Conservation (phyloP, 2,888 invertebrate species). For the Lycophotia porphyrea region DNA sequence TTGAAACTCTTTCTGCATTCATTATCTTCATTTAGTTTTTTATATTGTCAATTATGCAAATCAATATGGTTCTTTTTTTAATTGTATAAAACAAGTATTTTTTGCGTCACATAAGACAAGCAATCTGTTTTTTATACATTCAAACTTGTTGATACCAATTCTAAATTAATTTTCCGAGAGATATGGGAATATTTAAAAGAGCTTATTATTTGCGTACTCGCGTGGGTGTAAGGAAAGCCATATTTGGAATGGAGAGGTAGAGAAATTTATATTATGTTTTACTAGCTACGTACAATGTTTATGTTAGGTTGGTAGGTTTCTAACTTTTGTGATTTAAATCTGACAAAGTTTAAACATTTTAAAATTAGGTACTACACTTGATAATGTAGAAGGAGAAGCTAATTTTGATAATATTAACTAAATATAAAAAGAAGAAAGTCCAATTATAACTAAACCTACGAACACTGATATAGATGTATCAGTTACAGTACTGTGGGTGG, state of each 20-base stretch:
- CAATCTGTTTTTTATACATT: constrained; percentile 9
- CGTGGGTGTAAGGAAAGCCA: constrained; percentile 25
- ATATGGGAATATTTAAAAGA: constrained; percentile 28
- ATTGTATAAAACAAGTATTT: neutral
- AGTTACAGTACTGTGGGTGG: constrained; percentile 31
- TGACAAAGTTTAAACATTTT: neutral
- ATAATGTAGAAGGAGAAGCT: neutral
- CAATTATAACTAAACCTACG: constrained; percentile 10
- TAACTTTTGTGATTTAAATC: constrained; percentile 46
- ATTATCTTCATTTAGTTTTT: neutral
- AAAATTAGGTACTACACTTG: neutral
- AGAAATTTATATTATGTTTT: constrained; percentile 23
- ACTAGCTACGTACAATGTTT: constrained; percentile 19
- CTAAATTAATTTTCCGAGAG: constrained; percentile 30
- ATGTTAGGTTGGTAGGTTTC: neutral
- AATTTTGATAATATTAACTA: neutral
- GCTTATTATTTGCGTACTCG: constrained; percentile 25
- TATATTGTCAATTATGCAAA: neutral
- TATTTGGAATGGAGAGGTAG: constrained; percentile 21
- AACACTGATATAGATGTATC: constrained; percentile 38
- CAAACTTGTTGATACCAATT: constrained; percentile 31
- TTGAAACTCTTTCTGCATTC: neutral
- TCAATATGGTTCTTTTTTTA: neutral
- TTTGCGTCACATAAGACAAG: neutral
- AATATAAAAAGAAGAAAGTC: neutral